Conservation (phyloP, 2,797 vertebrate genomes). For the Dendrocincla tyrannina region DNA sequence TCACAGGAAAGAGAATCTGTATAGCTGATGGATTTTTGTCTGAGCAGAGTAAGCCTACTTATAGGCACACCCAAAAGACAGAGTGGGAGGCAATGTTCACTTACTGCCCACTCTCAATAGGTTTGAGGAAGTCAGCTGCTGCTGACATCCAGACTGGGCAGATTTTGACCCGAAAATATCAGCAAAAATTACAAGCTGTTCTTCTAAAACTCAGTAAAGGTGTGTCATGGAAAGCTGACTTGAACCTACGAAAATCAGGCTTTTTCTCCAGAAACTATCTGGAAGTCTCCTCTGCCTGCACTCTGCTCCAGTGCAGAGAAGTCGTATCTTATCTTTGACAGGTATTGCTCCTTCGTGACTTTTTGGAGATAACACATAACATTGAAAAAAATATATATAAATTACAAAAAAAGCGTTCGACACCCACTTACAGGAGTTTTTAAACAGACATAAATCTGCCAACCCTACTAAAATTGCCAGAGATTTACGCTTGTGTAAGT, state of each 20-base stretch:
- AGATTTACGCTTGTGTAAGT: not conserved
- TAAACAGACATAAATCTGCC: not conserved
- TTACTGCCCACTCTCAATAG: not conserved
- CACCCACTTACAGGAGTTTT: not conserved
- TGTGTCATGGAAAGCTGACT: not conserved
- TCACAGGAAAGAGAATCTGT: not conserved
- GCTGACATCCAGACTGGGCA: not conserved
- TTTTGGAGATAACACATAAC: not conserved
- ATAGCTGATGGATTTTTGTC: not conserved
- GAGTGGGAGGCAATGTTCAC: not conserved
- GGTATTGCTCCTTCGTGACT: not conserved
- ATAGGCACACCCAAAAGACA: not conserved
- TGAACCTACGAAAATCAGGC: not conserved
- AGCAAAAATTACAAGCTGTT: not conserved
- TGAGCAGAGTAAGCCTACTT: not conserved
- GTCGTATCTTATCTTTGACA: not conserved
- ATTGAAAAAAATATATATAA: not conserved
- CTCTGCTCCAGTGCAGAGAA: not conserved
- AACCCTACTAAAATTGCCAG: not conserved
- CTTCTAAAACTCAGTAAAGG: not conserved
- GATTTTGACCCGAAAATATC: not conserved
- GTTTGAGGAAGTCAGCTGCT: not conserved
- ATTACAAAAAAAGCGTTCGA: not conserved
- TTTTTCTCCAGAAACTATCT: not conserved
- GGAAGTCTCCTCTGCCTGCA: not conserved